These are phyloP conservation scores for Apocrypta bakeri DNA, from an alignment of 1,140 invertebrate genomes.

Conservation along the genomic window DNA sequence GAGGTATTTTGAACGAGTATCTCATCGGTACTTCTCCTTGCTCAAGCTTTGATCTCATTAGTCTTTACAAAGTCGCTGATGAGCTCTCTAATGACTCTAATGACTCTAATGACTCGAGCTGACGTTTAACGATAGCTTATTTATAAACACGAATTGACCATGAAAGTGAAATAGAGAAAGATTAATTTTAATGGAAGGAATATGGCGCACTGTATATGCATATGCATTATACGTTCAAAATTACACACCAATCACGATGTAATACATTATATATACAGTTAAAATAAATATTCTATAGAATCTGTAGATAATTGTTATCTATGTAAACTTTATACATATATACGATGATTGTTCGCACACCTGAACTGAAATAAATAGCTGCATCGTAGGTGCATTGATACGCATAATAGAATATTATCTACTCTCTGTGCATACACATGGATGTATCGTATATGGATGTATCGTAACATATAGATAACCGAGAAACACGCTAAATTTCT, in stretches of 20 bases:
- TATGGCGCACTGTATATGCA: background rate
- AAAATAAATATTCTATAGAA: background rate
- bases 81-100: background rate
- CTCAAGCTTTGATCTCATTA: background rate
- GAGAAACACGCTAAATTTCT: background rate
- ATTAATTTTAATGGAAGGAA: background rate
- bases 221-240: background rate
- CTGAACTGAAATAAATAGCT: slow-evolving; percentile 4
- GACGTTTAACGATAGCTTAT: background rate
- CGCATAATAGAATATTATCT: background rate
- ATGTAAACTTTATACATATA: too few species aligned
- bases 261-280: background rate
- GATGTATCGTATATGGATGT: background rate
- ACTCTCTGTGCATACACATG: background rate
- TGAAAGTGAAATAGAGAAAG: too few species aligned
- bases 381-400: slow-evolving; percentile 14
- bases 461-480: background rate
- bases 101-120: too few species aligned
- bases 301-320: too few species aligned
- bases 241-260: background rate
- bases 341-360: slow-evolving; percentile 4
- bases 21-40: too few species aligned
- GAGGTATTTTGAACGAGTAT: too few species aligned
- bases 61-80: background rate
- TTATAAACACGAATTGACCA: too few species aligned